Evolutionary conservation across 1,140 invertebrate genomes (phyloP), one percentile per base, ranked within the genome.

Genomic region (Colletes gigas): DNA sequence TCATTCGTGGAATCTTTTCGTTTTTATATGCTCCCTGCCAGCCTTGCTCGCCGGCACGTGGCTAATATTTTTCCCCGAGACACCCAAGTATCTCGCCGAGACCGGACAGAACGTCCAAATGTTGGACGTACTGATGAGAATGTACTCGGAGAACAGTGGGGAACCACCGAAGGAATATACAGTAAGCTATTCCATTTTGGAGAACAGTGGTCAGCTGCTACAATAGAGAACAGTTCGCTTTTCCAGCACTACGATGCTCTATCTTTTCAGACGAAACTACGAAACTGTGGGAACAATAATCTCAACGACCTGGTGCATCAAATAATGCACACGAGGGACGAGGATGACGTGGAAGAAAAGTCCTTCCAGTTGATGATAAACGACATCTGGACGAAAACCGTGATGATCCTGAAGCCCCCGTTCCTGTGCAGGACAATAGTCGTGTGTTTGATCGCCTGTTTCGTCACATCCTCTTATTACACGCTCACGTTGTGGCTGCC

Each of bases 31-130:
- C 57, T 88, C 90, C 1, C 55, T 92, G 8, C 91, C 92, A 5
- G 87, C 87, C 17, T 66, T 92, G 2, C n/a, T 91, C 8, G 70
- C 90, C 8, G 90, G 84, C 8, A 30, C 90, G 0, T 94, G 81
- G 73, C 89, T 95, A 21, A 52, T 94, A 3, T 91, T 92, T 17
- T 94, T 95, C 83, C 95, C 95, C 5, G 95, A 95, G 85, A 95
- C 94, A 74, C 95, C 95, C 0, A 95, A 95, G 83, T 95, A 93
- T 83, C 89, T 95, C 0, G 90, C 95, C 5, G 92, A 93, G 44
- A 90, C 88, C 78, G 93, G 94, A 83, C 84, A 92, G 60, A 88
- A 92, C 66, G 83, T 91, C 0, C 85, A 93, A 54, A 87, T 94
- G 14, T 70, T 94, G 0, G 81, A 92, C 17, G 90, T 94, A 10